Conservation (phyloP, 2,888 invertebrate species). For the Fragum sueziense region DNA sequence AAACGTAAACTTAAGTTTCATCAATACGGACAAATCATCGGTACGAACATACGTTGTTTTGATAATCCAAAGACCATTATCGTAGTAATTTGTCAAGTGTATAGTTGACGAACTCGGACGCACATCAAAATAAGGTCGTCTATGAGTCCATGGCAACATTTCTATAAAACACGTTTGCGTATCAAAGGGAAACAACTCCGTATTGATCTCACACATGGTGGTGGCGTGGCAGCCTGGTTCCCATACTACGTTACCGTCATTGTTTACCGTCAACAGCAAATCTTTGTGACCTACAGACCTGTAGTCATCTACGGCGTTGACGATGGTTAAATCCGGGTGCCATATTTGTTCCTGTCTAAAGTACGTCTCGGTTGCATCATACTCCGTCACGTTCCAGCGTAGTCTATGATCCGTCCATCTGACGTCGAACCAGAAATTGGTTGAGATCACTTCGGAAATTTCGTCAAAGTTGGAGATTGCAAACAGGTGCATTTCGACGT, state of each 20-base stretch:
- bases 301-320: background rate
- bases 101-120: background rate
- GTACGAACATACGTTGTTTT: background rate
- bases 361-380: background rate
- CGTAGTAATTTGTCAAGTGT: background rate
- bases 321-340: background rate
- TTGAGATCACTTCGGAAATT: background rate
- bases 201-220: background rate
- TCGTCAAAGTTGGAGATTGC: slow-evolving; percentile 1
- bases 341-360: slow-evolving; percentile 10
- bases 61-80: background rate
- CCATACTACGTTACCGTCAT: background rate
- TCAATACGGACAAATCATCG: background rate
- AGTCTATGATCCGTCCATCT: background rate
- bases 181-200: slow-evolving; percentile 9
- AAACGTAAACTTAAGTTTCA: background rate
- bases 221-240: background rate
- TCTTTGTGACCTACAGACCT: background rate
- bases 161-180: background rate
- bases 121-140: background rate
- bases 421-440: background rate
- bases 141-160: background rate
- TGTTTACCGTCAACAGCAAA: background rate
- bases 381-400: background rate
- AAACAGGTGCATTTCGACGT: background rate